phyloP scores from a whole-genome alignment of 2,113 vertebrate species.

The Cnemophilus loriae region DNA sequence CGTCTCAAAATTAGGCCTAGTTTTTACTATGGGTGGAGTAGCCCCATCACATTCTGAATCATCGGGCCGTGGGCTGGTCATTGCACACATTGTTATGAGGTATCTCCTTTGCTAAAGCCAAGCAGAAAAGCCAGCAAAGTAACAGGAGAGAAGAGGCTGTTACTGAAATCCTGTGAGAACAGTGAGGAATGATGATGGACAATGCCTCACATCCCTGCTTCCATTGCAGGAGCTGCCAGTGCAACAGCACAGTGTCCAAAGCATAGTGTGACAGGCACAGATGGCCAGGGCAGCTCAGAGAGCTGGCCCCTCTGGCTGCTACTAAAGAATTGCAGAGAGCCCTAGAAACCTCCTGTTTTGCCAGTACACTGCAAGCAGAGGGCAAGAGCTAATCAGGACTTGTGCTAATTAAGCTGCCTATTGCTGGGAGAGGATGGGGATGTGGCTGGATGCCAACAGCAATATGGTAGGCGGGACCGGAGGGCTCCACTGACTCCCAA shows the following conservation, averaged over 20 bases:
- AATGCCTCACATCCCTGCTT: not conserved
- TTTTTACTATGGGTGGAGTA: constrained; percentile 37
- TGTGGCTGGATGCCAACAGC: constrained; percentile 30
- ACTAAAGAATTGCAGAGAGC: not conserved
- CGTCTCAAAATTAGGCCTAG: not conserved
- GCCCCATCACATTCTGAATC: not conserved
- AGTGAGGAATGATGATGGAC: not conserved
- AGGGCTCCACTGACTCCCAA: not conserved
- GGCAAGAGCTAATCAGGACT: constrained; percentile 29
- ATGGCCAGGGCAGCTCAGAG: not conserved
- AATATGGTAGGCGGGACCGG: constrained; percentile 12
- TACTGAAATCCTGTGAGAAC: not conserved
- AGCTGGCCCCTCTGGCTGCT: not conserved
- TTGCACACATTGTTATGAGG: not conserved
- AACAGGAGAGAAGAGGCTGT: not conserved
- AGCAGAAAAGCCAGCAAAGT: not conserved
- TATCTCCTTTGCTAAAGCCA: not conserved
- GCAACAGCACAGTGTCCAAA: not conserved
- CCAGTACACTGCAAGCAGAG: not conserved
- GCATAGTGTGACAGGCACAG: fast-evolving
- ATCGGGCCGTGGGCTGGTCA: not conserved
- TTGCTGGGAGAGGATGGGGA: constrained; percentile 41
- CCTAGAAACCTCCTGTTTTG: constrained; percentile 18
- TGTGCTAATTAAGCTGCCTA: constrained; percentile 19
- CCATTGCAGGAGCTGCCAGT: not conserved